Conservation (phyloP, 2,797 vertebrate genomes). For the Myotis daubentonii region DNA sequence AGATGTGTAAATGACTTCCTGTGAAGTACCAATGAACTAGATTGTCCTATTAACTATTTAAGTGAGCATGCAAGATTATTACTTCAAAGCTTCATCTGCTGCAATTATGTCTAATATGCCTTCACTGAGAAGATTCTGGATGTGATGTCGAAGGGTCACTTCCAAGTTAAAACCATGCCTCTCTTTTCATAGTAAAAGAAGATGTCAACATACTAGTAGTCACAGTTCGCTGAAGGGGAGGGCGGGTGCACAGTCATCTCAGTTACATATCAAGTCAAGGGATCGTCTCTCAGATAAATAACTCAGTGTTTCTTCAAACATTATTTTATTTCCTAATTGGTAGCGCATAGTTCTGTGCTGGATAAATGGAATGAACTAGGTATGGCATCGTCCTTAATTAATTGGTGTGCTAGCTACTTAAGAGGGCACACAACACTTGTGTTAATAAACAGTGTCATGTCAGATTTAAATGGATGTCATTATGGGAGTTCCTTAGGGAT, state of each 20-base stretch:
- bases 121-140: slow-evolving; percentile 48
- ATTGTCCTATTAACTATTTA: slow-evolving; percentile 70
- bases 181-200: background rate
- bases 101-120: slow-evolving; percentile 63
- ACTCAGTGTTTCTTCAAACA: slow-evolving; percentile 79
- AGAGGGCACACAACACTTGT: slow-evolving; percentile 82
- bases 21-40: slow-evolving; percentile 10
- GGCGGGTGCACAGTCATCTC: background rate
- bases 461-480: slow-evolving; percentile 88
- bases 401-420: slow-evolving; percentile 84
- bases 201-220: background rate
- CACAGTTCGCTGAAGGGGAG: slow-evolving; percentile 50
- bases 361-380: slow-evolving; percentile 84
- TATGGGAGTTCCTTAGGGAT: slow-evolving; percentile 85
- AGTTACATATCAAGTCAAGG: slow-evolving; percentile 63
- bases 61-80: slow-evolving; percentile 46
- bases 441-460: slow-evolving; percentile 87
- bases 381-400: slow-evolving; percentile 87
- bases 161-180: slow-evolving; percentile 9
- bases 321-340: slow-evolving; percentile 83
- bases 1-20: slow-evolving; percentile 49
- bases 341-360: slow-evolving; percentile 81
- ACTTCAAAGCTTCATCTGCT: slow-evolving; percentile 62
- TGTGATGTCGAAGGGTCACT: slow-evolving; percentile 5
- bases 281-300: slow-evolving; percentile 77